phyloP scores from a whole-genome alignment of 2,113 vertebrate species.

The Setophaga petechia region DNA sequence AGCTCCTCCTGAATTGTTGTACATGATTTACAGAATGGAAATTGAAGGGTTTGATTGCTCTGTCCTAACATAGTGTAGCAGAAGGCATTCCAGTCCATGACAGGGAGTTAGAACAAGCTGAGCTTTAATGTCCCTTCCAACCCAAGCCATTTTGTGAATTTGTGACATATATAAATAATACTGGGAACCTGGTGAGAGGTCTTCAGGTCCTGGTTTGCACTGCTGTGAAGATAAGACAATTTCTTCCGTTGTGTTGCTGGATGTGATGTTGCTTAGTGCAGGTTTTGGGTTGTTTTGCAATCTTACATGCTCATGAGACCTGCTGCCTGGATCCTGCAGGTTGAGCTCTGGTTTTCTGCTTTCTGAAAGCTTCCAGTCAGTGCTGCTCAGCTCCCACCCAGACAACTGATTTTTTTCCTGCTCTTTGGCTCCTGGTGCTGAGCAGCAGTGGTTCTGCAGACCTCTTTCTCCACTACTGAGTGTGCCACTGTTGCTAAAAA shows the following conservation, averaged over 20 bases:
- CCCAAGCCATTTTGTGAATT: background rate
- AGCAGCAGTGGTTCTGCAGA: background rate
- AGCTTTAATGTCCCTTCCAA: background rate
- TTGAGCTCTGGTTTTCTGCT: background rate
- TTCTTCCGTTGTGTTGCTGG: background rate
- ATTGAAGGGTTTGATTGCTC: background rate
- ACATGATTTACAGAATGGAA: background rate
- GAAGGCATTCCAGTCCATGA: background rate
- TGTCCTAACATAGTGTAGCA: background rate
- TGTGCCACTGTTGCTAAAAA: background rate
- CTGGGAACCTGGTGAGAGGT: background rate
- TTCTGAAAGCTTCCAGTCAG: background rate
- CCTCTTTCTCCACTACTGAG: background rate
- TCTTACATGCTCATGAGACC: rapidly evolving
- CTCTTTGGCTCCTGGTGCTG: background rate
- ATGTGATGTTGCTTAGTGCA: background rate
- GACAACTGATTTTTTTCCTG: background rate
- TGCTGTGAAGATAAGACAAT: background rate
- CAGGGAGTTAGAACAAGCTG: background rate
- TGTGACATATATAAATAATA: background rate
- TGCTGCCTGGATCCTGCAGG: background rate
- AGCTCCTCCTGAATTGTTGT: background rate
- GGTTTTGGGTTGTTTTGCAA: background rate
- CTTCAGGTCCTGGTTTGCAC: background rate
- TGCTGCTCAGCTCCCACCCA: background rate